Base-by-base conservation (phyloP, 1,140 invertebrate genomes). In the Eriocheir sinensis region DNA sequence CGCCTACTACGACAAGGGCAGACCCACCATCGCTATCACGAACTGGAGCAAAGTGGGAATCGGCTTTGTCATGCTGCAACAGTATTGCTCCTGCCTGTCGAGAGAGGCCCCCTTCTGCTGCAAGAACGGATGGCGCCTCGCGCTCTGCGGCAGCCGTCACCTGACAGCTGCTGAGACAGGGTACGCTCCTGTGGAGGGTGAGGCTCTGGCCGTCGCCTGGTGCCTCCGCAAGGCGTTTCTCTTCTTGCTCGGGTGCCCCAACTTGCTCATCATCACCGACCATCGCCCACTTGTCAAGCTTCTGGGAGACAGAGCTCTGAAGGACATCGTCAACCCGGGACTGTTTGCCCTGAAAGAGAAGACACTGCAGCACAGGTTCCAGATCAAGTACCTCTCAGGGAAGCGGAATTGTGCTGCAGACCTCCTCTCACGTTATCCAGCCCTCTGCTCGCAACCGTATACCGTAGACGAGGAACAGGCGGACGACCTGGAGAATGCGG, bases 1-100 rank as follows among this genome's bases (percentile, higher is more conserved):
- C 60, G n/a, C n/a, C n/a, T n/a, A n/a, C n/a, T 72, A 72, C n/a
- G n/a, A 72, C 60, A 72, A 72, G 60, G 60, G n/a, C 60, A 72
- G 60, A 72, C 60, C 60, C 60, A 72, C 60, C 12, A 72, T 72
- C 60, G n/a, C 60, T n/a, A 72, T 72, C n/a, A 72, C 60, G 60
- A n/a, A 72, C 60, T 72, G 60, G 60, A 72, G 60, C 60, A 72
- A 72, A n/a, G n/a, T n/a, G n/a, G n/a, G n/a, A n/a, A n/a, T n/a
- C n/a, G n/a, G n/a, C n/a, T n/a, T n/a, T n/a, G 60, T n/a, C n/a
- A n/a, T n/a, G n/a, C n/a, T n/a, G n/a, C n/a, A n/a, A n/a, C n/a
- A n/a, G n/a, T n/a, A n/a, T n/a, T 72, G 60, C 60, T 72, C 60
- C n/a, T 72, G 60, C 60, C 60, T 72, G 60, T 72, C 60, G 60